Conservation (phyloP, 1,140 invertebrate species). For the Artemia franciscana region DNA sequence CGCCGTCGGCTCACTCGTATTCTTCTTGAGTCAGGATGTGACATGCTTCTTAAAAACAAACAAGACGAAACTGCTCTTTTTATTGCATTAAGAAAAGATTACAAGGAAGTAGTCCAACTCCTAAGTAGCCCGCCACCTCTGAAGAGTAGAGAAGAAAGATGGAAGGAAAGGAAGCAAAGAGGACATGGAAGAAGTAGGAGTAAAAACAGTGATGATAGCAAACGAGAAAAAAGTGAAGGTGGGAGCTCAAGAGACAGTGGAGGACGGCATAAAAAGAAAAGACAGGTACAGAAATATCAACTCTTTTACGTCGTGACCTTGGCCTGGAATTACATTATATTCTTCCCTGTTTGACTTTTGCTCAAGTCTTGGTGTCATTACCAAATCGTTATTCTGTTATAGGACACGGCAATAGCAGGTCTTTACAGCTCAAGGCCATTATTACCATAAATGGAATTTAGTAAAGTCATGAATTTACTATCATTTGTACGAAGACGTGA, state of each 20-base stretch:
- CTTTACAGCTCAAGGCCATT: too few relatives aligned
- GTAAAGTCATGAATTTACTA: too few relatives aligned
- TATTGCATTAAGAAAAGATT: conserved; percentile 64
- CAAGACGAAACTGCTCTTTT: conserved; percentile 75
- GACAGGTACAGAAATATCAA: conserved; percentile 6
- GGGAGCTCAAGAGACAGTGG: conserved; percentile 23
- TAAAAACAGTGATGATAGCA: conserved; percentile 19
- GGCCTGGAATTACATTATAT: too few relatives aligned
- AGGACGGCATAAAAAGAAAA: conserved; percentile 15
- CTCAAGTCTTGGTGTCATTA: too few relatives aligned
- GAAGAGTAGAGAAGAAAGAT: not conserved
- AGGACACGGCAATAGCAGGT: too few relatives aligned
- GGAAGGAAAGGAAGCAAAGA: conserved; percentile 13
- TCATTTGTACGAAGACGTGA: too few relatives aligned
- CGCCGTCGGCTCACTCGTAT: conserved; percentile 73
- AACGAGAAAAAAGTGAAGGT: conserved; percentile 19
- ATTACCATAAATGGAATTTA: too few relatives aligned
- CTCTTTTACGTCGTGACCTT: not conserved
- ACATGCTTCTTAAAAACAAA: conserved; percentile 54
- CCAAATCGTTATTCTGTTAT: too few relatives aligned
- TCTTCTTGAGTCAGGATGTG: conserved; percentile 60
- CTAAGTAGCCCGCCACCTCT: conserved; percentile 32
- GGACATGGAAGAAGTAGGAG: conserved; percentile 21
- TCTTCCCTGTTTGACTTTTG: too few relatives aligned
- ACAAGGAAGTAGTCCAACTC: conserved; percentile 52